These are phyloP conservation scores for Pachycephala philippinensis DNA, from an alignment of 2,113 vertebrate genomes.

Conservation along the genomic window DNA sequence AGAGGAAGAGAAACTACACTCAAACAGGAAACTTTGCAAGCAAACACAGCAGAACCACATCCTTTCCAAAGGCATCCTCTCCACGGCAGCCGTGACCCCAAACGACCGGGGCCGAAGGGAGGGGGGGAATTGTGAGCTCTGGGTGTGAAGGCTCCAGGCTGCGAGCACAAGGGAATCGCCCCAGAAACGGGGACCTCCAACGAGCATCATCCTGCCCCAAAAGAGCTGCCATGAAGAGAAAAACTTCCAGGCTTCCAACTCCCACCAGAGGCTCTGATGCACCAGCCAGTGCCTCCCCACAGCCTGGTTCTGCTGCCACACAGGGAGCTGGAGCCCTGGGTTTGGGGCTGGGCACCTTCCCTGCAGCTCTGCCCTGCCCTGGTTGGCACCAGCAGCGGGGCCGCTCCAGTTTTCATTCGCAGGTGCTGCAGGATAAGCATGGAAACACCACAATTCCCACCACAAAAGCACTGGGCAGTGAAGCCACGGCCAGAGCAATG, in stretches of 20 bases:
- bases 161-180: not conserved
- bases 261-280: not conserved
- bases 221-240: not conserved
- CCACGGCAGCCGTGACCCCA: not conserved
- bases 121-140: not conserved
- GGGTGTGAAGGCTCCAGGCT: not conserved
- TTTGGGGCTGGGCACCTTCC: not conserved
- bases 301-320: not conserved
- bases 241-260: not conserved
- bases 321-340: not conserved
- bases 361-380: not conserved
- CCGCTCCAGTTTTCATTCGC: too few species aligned
- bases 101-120: fast-evolving
- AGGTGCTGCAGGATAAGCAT: not conserved
- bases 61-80: not conserved
- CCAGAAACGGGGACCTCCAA: fast-evolving
- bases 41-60: conserved; percentile 19
- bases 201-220: not conserved
- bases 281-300: not conserved
- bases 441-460: fast-evolving
- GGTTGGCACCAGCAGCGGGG: not conserved
- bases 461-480: not conserved
- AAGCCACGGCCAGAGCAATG: fast-evolving
- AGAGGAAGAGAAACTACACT: not conserved
- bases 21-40: not conserved